phyloP scores from a whole-genome alignment of 2,888 invertebrate species.

The Cremastinae sp. region DNA sequence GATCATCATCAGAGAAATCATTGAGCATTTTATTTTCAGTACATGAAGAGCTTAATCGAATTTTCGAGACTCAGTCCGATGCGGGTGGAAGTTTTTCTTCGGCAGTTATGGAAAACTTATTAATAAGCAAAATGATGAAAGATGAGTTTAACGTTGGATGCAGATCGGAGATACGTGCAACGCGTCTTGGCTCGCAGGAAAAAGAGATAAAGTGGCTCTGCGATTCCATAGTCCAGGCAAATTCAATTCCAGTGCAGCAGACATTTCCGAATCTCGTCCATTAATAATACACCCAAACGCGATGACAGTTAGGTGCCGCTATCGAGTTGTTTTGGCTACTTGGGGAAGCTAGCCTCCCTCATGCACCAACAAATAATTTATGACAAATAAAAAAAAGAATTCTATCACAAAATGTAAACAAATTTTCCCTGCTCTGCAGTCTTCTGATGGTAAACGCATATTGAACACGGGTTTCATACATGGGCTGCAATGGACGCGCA shows the following conservation, averaged over 20 bases:
- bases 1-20: too few relatives aligned
- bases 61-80: neutral
- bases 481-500: neutral
- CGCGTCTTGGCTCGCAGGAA: conserved; percentile 7
- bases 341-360: too few relatives aligned
- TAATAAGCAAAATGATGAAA: conserved; percentile 21
- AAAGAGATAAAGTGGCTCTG: conserved; percentile 25
- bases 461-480: neutral
- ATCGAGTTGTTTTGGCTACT: too few relatives aligned
- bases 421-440: neutral
- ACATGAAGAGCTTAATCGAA: too few relatives aligned
- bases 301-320: conserved; percentile 60
- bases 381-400: neutral
- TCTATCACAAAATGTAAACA: neutral
- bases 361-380: conserved; percentile 12
- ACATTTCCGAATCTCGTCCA: conserved; percentile 61
- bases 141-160: conserved; percentile 35
- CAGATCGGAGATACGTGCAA: conserved; percentile 8
- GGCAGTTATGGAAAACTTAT: conserved; percentile 9
- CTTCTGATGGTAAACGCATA: too few relatives aligned
- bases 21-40: too few relatives aligned
- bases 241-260: conserved; percentile 57
- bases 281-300: conserved; percentile 55
- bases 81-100: neutral
- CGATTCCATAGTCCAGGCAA: conserved; percentile 51